phyloP scores from a whole-genome alignment of 64 coral and sea anemone species.

The Astreopora myriophthalma region DNA sequence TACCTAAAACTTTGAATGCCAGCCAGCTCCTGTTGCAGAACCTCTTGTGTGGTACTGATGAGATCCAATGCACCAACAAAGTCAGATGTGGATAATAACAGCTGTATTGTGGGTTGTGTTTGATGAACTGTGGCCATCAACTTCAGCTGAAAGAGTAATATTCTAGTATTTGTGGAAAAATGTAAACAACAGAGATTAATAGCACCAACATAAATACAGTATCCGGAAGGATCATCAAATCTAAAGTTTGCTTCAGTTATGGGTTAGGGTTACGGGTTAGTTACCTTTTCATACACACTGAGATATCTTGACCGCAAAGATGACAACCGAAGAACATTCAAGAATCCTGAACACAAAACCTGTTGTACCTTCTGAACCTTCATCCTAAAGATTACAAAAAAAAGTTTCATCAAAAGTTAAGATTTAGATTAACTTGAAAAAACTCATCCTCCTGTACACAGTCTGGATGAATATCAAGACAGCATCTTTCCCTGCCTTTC shows the following conservation, averaged over 20 bases:
- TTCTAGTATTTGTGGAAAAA: too few relatives aligned
- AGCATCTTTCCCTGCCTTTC: too few relatives aligned
- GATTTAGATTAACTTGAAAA: too few relatives aligned
- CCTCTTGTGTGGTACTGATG: slow-evolving; percentile 95
- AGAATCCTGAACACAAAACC: slow-evolving; percentile 73
- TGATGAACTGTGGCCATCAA: slow-evolving; percentile 97
- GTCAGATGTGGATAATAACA: slow-evolving; percentile 90
- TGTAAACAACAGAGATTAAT: too few relatives aligned
- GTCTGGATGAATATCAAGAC: too few relatives aligned
- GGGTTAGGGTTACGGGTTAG: too few relatives aligned
- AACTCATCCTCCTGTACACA: too few relatives aligned
- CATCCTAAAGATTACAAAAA: slow-evolving; percentile 33
- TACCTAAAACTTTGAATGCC: slow-evolving; percentile 97
- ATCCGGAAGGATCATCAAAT: too few relatives aligned
- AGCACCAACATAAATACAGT: background rate
- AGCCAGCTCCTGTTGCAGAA: slow-evolving; percentile 92
- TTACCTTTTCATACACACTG: slow-evolving; percentile 88
- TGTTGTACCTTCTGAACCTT: slow-evolving; percentile 82
- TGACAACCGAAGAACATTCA: slow-evolving; percentile 73
- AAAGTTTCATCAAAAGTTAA: background rate
- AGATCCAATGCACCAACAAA: slow-evolving; percentile 98
- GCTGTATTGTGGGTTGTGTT: slow-evolving; percentile 96
- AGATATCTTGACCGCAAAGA: slow-evolving; percentile 85
- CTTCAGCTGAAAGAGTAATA: slow-evolving; percentile 79
- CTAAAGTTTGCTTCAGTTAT: background rate